Conservation (phyloP, 2,113 vertebrate species). For the Microtus ochrogaster region DNA sequence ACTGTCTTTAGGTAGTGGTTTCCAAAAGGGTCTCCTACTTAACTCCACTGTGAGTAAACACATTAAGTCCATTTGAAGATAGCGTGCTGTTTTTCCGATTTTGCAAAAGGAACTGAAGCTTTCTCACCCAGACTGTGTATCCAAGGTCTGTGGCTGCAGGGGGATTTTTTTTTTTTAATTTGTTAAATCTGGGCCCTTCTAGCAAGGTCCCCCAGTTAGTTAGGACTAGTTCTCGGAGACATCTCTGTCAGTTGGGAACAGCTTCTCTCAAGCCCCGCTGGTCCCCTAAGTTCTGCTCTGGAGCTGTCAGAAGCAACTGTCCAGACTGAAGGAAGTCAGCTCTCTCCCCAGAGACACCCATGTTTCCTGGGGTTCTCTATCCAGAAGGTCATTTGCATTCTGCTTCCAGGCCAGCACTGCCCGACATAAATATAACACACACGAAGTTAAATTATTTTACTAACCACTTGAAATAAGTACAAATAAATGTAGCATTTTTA, state of each 20-base stretch:
- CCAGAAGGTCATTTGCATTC: neutral
- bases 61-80: neutral
- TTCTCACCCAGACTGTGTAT: neutral
- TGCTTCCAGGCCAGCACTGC: neutral
- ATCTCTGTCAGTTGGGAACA: neutral
- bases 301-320: neutral
- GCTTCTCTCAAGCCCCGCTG: neutral
- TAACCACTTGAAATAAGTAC: neutral
- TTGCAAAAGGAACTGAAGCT: neutral
- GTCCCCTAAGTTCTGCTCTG: neutral
- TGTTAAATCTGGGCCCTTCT: neutral
- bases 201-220: neutral
- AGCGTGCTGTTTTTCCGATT: neutral
- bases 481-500: neutral
- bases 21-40: neutral
- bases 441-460: neutral
- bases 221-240: neutral
- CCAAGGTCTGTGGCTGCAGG: neutral
- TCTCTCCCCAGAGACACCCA: neutral
- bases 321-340: neutral
- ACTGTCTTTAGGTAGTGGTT: constrained; percentile 4
- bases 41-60: neutral
- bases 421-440: neutral
- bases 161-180: neutral
- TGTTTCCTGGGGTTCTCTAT: neutral